Evolutionary conservation across 2,113 vertebrate genomes (phyloP).

Genomic region (Ivindomyrus marchei): DNA sequence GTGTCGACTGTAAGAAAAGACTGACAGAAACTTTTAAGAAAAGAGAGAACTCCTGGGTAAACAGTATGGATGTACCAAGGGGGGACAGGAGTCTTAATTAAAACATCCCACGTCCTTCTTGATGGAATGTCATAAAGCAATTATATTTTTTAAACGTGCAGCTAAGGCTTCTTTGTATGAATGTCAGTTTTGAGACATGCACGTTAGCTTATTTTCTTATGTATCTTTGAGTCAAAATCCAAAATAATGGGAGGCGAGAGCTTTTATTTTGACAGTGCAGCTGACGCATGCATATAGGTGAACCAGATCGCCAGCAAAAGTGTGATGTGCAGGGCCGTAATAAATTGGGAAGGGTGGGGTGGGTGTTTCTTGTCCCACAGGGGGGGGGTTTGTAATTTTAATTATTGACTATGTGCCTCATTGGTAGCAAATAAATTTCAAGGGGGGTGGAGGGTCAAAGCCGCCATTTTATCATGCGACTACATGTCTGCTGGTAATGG

Average conservation of each 20-base stretch:
- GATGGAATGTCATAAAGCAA: neutral
- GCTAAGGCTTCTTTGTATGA: neutral
- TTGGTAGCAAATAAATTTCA: neutral
- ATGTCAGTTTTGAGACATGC: neutral
- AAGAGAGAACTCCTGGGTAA: neutral
- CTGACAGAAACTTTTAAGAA: neutral
- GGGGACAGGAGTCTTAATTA: slow-evolving; percentile 24
- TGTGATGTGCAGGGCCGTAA: neutral
- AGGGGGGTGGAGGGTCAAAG: neutral
- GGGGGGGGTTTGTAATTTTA: neutral
- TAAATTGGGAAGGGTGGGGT: too few species aligned
- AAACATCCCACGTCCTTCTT: neutral
- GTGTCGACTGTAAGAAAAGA: slow-evolving; percentile 15
- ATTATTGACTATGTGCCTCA: neutral
- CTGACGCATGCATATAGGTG: neutral
- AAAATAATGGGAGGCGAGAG: neutral
- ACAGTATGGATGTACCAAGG: neutral
- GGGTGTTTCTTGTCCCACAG: neutral
- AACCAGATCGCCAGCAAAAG: neutral
- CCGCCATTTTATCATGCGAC: neutral
- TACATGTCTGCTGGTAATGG: neutral
- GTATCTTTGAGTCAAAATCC: neutral
- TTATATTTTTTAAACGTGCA: neutral
- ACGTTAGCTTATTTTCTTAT: neutral
- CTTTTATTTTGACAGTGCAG: neutral